A percentile compares a stretch with the other conserved stretches of the same genome.
These are phyloP conservation scores for Steatornis caripensis DNA, from an alignment of 2,113 vertebrate species.

Conservation along the genomic window DNA sequence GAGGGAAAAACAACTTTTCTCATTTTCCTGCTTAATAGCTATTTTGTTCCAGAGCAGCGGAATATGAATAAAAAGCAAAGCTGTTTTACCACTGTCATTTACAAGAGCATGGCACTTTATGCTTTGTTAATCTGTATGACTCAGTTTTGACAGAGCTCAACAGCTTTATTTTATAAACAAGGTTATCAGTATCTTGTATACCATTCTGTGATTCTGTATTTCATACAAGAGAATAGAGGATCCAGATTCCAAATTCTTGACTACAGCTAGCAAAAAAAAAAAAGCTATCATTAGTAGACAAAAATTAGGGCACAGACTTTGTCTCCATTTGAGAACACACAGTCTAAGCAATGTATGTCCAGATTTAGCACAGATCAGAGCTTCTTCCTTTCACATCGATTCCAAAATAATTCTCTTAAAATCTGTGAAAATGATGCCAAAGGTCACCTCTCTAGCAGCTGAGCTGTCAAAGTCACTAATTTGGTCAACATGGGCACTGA, in stretches of 20 bases:
- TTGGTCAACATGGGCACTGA: background rate
- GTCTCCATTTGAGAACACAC: background rate
- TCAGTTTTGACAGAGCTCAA: background rate
- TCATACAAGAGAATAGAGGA: background rate
- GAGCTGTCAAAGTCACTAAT: background rate
- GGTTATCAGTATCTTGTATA: too few relatives aligned
- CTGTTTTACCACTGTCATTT: background rate
- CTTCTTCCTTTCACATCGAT: background rate
- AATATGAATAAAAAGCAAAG: background rate
- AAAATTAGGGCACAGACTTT: background rate
- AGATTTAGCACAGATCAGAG: background rate
- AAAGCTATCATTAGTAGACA: background rate
- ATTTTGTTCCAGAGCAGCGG: background rate
- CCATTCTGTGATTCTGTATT: too few relatives aligned
- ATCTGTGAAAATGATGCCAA: background rate
- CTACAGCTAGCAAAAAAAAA: background rate
- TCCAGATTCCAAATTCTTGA: background rate
- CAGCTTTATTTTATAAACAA: background rate
- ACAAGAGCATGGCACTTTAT: background rate
- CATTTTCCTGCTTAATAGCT: background rate
- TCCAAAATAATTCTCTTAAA: background rate
- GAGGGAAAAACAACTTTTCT: background rate
- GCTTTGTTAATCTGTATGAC: background rate
- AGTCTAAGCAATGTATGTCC: background rate
- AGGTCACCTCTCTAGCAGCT: background rate